Evolutionary conservation across 2,797 vertebrate species (phyloP), one percentile per base, ranked within the genome.

Genomic region (Chelidonichthys spinosus): DNA sequence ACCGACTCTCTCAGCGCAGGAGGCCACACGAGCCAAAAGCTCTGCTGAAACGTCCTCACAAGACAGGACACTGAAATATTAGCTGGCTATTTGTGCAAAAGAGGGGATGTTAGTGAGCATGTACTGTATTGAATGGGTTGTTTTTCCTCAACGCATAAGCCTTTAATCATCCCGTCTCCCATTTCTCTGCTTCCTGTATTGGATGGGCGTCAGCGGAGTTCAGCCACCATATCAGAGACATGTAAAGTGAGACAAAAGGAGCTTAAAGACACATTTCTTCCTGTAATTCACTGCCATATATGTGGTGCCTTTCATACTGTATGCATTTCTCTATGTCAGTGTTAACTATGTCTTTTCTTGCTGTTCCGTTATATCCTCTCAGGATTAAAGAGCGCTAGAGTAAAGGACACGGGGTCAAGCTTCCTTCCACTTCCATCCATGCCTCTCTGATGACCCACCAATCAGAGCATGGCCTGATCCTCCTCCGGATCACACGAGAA

Each of bases 381-480:
- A 47, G 73, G 76, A 74, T 63, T 56, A 62, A 72, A 69, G n/a
- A 35, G 32, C 56, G 67, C 63, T 49, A 42, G 54, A 40, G 43
- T 59, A 73, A 79, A 82, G 62, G 64, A 56, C 72, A 72, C 2
- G 7, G 62, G 61, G 69, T 76, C 66, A 64, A 59, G 55, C 62
- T 74, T 70, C 52, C 67, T 49, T 69, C 52, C 59, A 76, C 67
- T 62, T 63, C 58, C 43, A 71, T 59, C 47, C 54, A 17, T 0
- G 11, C 72, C 76, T 59, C 72, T 70, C 37, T 73, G 56, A 63
- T 62, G 36, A 80, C 39, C 7, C 4, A 43, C 60, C 63, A 79
- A 84, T 86, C 58, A 55, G 58, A 81, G 55, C 40, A 49, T 0
- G 15, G 33, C 7, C 46, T 13, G 18, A 52, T 78, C 42, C 42